phyloP scores from a whole-genome alignment of 2,888 invertebrate genomes.

The Helobdella robusta region DNA sequence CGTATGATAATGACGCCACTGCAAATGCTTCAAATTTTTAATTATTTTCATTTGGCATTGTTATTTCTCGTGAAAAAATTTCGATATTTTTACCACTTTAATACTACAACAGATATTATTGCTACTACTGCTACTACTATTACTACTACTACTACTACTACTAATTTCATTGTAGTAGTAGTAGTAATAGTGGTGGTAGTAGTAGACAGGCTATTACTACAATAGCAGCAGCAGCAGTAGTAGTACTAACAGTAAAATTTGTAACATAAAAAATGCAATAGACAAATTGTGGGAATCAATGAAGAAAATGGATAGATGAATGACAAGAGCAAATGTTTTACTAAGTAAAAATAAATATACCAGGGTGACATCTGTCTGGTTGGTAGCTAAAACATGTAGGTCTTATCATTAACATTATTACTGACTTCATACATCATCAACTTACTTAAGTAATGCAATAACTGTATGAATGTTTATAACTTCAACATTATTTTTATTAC shows the following conservation, averaged over 20 bases:
- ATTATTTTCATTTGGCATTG: background rate
- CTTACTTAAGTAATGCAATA: no score
- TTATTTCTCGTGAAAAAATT: background rate
- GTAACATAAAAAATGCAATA: no score
- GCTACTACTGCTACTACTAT: background rate
- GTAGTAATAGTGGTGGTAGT: background rate
- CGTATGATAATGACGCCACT: background rate
- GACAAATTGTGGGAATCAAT: no score
- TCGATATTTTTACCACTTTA: background rate
- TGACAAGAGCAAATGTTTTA: no score
- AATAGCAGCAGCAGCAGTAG: background rate
- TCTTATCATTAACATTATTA: no score
- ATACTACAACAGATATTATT: background rate
- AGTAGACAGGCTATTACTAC: background rate
- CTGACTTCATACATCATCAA: no score
- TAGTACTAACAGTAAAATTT: background rate
- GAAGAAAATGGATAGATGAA: no score
- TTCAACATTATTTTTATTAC: no score
- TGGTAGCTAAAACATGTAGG: no score
- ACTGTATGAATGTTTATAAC: no score
- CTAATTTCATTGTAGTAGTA: background rate
- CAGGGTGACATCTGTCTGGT: no score
- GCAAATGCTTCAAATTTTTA: background rate
- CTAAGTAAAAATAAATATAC: no score
- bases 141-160: slow-evolving; percentile 3